These are phyloP conservation scores for Grallaria varia DNA, from an alignment of 2,113 vertebrate genomes.

Conservation along the genomic window DNA sequence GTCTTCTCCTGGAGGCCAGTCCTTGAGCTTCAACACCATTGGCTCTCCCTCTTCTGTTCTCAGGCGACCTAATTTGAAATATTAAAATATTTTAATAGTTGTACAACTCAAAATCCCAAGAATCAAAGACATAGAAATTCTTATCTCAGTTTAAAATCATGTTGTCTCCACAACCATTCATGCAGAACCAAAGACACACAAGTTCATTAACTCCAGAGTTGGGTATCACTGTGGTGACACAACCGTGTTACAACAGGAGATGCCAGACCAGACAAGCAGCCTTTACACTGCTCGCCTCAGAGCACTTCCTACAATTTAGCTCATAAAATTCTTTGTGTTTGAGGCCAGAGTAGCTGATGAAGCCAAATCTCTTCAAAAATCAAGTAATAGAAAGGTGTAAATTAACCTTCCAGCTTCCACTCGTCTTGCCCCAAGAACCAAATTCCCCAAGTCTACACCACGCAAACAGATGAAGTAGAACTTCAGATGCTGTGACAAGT, in stretches of 20 bases:
- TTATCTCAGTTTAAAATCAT: neutral
- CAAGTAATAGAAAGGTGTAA: neutral
- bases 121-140: neutral
- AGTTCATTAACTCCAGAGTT: neutral
- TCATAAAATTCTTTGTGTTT: neutral
- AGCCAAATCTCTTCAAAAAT: neutral
- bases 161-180: neutral
- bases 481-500: neutral
- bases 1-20: slow-evolving; percentile 84
- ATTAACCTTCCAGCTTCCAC: neutral
- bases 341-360: neutral
- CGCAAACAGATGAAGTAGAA: neutral
- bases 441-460: neutral
- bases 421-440: neutral
- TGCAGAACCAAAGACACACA: fast-evolving
- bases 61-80: slow-evolving; percentile 68
- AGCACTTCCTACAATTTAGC: neutral
- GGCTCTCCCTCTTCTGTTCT: slow-evolving; percentile 77
- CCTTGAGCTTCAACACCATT: slow-evolving; percentile 83
- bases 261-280: neutral
- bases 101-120: neutral
- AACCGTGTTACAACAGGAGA: neutral
- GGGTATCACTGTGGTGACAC: neutral
- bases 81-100: neutral
- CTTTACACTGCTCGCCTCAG: neutral